These are phyloP conservation scores for Bombylius major DNA, from an alignment of 2,888 invertebrate species.

Conservation along the genomic window DNA sequence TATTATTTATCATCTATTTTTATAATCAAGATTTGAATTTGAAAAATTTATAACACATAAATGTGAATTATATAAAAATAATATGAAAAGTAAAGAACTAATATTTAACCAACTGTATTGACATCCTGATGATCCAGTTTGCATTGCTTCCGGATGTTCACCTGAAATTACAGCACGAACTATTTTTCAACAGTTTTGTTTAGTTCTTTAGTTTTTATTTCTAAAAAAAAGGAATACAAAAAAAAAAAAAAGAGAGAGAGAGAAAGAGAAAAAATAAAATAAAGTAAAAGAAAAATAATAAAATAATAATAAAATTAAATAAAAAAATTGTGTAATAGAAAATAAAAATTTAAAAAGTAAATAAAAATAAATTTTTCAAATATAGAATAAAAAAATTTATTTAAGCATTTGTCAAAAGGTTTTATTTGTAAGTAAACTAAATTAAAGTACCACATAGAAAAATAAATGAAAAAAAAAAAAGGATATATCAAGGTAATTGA, in stretches of 20 bases:
- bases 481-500: too few species aligned
- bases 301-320: background rate
- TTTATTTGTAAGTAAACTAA: too few species aligned
- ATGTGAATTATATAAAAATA: conserved; percentile 18
- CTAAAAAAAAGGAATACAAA: too few species aligned
- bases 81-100: conserved; percentile 25
- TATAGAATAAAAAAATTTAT: too few species aligned
- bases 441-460: too few species aligned
- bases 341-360: too few species aligned
- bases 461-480: too few species aligned
- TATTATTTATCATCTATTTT: conserved; percentile 7
- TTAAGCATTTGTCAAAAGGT: too few species aligned
- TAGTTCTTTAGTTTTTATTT: conserved; percentile 1
- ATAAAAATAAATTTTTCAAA: too few species aligned
- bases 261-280: background rate
- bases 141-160: conserved; percentile 40
- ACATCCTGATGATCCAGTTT: conserved; percentile 37
- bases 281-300: background rate
- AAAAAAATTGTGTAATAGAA: too few species aligned
- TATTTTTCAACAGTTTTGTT: conserved; percentile 36
- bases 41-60: background rate
- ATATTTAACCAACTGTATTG: conserved; percentile 35
- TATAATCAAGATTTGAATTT: background rate
- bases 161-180: conserved; percentile 39
- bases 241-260: background rate